Evolutionary conservation across 2,888 invertebrate species (phyloP), one percentile per base, ranked within the genome.

Genomic region (Zaprionus bogoriensis): DNA sequence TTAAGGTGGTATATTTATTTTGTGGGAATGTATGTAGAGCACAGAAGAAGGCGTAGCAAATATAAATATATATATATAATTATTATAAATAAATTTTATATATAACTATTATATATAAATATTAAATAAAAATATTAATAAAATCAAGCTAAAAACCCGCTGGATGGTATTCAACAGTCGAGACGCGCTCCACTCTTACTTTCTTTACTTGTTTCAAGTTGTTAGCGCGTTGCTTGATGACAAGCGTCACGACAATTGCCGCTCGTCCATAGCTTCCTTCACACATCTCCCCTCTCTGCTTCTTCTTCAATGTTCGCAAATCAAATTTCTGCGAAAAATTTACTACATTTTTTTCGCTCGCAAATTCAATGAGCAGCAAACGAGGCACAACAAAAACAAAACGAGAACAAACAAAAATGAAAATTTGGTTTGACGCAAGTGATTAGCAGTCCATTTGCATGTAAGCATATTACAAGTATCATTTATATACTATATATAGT

Each of bases 221-320:
- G 30, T 10, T 53, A 12, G 41, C n/a, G 20, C 23, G 3, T 1
- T 12, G 4, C 38, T 23, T 30, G 53, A 53, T 72, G 60, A 50
- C 61, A 71, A 71, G 68, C 71, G 82, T 77, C 85, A 79, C 82
- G 77, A 79, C 68, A 82, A 77, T 83, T 80, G 81, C 44, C 51
- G 61, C 50, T 62, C 52, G 46, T 39, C n/a, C n/a, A n/a, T n/a
- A n/a, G n/a, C 50, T 59, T 1, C 27, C 10, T 14, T 14, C 1
- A 7, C 17, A 3, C 17, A 0, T 6, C 17, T 27, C 10, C 7
- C 32, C 14, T 1, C 14, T 5, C 1, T 4, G 0, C 14, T 32
- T 14, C 1, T 5, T 14, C 4, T 9, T 57, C 62, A 63, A n/a
- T n/a, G n/a, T 4, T 10, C 74, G 74, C 70, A 82, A 85, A 82